Evolutionary conservation across 2,113 vertebrate species (phyloP).

Genomic region (Electrona antarctica): DNA sequence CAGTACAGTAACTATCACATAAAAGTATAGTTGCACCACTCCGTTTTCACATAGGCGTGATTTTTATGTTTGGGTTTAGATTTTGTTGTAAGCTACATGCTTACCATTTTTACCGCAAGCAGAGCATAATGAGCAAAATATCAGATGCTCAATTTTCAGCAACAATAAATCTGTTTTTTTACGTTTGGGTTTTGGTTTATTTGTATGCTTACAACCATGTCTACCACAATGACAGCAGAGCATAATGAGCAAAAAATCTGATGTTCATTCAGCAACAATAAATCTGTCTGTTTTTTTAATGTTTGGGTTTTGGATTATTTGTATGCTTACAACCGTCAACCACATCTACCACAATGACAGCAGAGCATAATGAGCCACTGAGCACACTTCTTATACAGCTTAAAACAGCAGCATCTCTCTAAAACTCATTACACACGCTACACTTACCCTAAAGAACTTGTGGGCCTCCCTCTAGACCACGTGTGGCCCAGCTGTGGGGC

Average conservation of each 20-base stretch:
- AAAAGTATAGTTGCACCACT: too few relatives aligned
- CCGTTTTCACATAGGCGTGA: too few relatives aligned
- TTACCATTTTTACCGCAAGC: too few relatives aligned
- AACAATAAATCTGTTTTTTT: too few relatives aligned
- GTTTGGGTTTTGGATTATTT: not conserved
- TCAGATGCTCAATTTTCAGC: too few relatives aligned
- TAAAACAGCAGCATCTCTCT: not conserved
- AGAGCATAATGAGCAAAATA: too few relatives aligned
- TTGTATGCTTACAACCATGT: too few relatives aligned
- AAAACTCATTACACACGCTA: constrained; percentile 1
- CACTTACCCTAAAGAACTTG: not conserved
- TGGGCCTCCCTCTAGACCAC: not conserved
- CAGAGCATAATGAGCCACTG: not conserved
- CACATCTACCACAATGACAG: not conserved
- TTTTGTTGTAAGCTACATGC: not conserved
- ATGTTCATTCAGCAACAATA: too few relatives aligned
- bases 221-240: not conserved
- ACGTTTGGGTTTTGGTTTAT: too few relatives aligned
- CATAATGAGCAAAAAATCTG: not conserved
- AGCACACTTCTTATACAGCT: too few relatives aligned
- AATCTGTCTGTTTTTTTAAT: not conserved
- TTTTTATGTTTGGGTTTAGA: not conserved
- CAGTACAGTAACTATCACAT: too few relatives aligned
- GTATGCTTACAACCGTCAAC: not conserved
- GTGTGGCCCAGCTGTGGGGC: not conserved